Percentiles rank a stretch among this genome's conserved stretches.
phyloP scores from a whole-genome alignment of 2,888 invertebrate species.

The Dasypolia templi region DNA sequence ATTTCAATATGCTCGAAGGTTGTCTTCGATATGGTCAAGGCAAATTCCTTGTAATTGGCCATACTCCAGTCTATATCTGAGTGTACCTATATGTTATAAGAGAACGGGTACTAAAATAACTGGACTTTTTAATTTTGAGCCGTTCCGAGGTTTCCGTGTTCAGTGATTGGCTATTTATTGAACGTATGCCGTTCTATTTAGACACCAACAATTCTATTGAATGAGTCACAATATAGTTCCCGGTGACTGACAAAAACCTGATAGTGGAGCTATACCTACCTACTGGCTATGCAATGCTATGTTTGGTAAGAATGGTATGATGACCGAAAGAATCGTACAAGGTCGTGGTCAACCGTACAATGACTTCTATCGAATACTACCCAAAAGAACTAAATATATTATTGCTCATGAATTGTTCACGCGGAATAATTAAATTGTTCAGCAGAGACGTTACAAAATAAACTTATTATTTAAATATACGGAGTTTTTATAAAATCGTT shows the following conservation, averaged over 20 bases:
- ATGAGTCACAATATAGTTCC: conserved; percentile 80
- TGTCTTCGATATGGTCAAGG: conserved; percentile 84
- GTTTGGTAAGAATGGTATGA: conserved; percentile 77
- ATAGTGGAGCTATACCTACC: conserved; percentile 71
- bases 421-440: conserved; percentile 56
- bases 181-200: conserved; percentile 78
- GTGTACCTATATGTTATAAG: conserved; percentile 58
- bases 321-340: conserved; percentile 82
- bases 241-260: conserved; percentile 80
- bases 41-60: conserved; percentile 77
- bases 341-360: conserved; percentile 85
- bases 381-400: conserved; percentile 65
- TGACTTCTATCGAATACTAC: conserved; percentile 78
- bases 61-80: conserved; percentile 73
- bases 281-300: conserved; percentile 61
- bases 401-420: conserved; percentile 69
- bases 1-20: conserved; percentile 81
- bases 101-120: conserved; percentile 71
- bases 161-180: conserved; percentile 74
- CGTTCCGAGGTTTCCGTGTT: conserved; percentile 71
- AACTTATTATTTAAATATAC: background rate
- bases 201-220: conserved; percentile 75
- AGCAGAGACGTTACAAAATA: conserved; percentile 33
- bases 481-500: conserved; percentile 4
- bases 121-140: conserved; percentile 65